Conservation (phyloP, 2,797 vertebrate genomes). For the Allobates femoralis region DNA sequence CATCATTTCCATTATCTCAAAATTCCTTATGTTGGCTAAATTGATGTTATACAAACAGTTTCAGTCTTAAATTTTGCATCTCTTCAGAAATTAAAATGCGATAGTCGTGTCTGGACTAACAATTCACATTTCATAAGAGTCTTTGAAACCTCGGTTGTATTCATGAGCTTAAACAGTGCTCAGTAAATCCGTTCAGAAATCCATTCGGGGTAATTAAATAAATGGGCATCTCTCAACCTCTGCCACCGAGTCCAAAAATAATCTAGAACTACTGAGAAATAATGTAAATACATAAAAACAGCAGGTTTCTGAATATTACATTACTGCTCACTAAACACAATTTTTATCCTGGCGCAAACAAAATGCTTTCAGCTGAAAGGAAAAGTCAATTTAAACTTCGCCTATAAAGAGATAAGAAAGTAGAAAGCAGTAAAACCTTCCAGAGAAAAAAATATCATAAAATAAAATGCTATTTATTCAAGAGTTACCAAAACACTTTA, state of each 20-base stretch:
- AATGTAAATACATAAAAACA: constrained; percentile 30
- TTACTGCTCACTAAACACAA: constrained; percentile 22
- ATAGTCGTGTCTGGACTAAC: background rate
- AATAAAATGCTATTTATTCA: background rate
- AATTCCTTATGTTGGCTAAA: background rate
- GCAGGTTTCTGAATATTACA: constrained; percentile 25
- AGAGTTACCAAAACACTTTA: background rate
- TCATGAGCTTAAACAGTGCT: background rate
- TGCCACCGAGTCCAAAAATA: background rate
- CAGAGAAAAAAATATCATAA: background rate
- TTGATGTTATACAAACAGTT: background rate
- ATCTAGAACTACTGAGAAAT: constrained; percentile 2
- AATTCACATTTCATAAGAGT: background rate
- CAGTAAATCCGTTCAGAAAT: background rate
- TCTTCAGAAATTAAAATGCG: constrained; percentile 9
- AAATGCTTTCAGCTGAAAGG: background rate
- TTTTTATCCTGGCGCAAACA: background rate
- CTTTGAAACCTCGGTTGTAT: background rate
- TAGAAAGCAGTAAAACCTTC: background rate
- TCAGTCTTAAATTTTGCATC: background rate
- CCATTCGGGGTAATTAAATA: constrained; percentile 6
- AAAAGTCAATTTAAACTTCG: background rate
- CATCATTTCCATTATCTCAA: background rate
- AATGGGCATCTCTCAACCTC: constrained; percentile 8
- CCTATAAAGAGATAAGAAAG: background rate